Evolutionary conservation across 2,797 vertebrate genomes (phyloP), one percentile per base, ranked within the genome.

Genomic region (Botia kubotai): DNA sequence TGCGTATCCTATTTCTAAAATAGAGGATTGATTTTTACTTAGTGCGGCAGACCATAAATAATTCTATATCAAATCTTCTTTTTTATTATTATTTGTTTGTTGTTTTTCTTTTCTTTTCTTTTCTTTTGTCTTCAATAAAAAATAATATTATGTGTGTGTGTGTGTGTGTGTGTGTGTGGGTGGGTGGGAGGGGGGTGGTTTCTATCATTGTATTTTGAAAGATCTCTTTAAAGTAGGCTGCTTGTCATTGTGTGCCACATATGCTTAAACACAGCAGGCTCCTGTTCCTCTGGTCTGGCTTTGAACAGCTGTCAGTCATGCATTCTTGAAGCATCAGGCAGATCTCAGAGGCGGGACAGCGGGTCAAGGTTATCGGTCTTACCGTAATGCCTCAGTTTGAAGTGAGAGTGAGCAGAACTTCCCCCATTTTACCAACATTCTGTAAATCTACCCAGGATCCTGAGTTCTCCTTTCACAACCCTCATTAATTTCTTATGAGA

Each of bases 21-120:
- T 91, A 91, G 90, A 85, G 84, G 90, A 93, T 94, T 92, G 93
- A 93, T 92, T 93, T 93, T 93, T 92, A 92, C 91, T 94, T 91
- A 91, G 92, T 86, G 90, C 86, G 81, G 86, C 89, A 89, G 86
- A 90, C 85, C 89, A 92, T 91, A 93, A 93, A 94, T 93, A 92
- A 94, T 93, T 92, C 85, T 89, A 90, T 92, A 93, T 93, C 86
- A 91, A 92, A 92, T 93, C 75, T 91, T 90, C 90, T 89, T 89
- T 89, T 58, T 60, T 10, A 2, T 12, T 13, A 13, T 46, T 46
- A 46, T 11, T 46, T 11, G 8, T 46, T 46, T 46, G 43, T 46
- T 89, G 23, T 83, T 88, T 72, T 36, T 77, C 82, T 87, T 14
- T 72, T 78, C 82, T 87, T 14, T 72, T 78, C 53, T 12, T 43